Evolutionary conservation across 1,140 invertebrate genomes (phyloP).

Genomic region (Aricia agestis): DNA sequence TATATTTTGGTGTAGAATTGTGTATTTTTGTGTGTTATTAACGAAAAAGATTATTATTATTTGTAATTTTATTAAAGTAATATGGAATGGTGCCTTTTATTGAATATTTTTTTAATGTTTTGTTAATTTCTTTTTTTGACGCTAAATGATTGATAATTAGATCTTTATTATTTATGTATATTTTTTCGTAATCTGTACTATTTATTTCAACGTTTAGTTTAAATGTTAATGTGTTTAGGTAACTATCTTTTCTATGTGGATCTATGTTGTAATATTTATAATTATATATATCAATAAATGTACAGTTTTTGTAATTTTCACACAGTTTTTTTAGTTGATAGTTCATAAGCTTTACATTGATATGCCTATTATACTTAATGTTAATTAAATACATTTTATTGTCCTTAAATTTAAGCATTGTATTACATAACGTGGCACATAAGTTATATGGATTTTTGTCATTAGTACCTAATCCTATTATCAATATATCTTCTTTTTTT

Average conservation of each 20-base stretch:
- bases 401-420: background rate
- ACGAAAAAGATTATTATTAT: background rate
- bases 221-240: background rate
- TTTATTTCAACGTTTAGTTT: background rate
- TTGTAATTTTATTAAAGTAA: slow-evolving; percentile 1
- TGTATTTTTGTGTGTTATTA: slow-evolving; percentile 2
- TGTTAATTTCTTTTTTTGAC: background rate
- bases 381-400: slow-evolving; percentile 9
- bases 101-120: background rate
- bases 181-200: background rate
- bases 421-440: background rate
- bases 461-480: slow-evolving; percentile 3
- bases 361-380: background rate
- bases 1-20: background rate
- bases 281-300: background rate
- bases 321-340: background rate
- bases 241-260: background rate
- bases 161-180: background rate
- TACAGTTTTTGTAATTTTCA: background rate
- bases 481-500: background rate
- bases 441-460: slow-evolving; percentile 5
- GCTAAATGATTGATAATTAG: background rate
- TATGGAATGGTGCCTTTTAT: background rate
- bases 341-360: background rate
- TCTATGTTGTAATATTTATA: background rate